Conservation (phyloP, 2,888 invertebrate species). For the Mythimna vitellina region DNA sequence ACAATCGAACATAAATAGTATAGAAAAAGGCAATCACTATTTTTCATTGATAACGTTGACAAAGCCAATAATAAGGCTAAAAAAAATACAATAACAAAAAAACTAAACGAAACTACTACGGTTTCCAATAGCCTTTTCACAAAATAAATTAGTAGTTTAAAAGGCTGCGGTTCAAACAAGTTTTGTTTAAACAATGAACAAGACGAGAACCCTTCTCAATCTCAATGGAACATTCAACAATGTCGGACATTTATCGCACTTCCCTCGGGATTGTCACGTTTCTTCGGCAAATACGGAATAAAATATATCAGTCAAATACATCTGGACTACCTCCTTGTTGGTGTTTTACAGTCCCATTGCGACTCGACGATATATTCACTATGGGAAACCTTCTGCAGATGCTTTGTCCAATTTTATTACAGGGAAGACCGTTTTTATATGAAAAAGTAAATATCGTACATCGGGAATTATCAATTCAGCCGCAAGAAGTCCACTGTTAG, state of each 20-base stretch:
- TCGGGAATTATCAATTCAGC: no score
- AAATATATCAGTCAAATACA: constrained; percentile 28
- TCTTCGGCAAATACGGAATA: constrained; percentile 36
- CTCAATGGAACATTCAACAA: constrained; percentile 35
- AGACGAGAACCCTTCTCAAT: constrained; percentile 29
- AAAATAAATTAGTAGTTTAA: constrained; percentile 5
- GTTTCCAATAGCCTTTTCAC: background rate
- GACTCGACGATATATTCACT: background rate
- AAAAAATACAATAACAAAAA: background rate
- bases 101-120: background rate
- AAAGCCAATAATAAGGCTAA: background rate
- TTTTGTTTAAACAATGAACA: constrained; percentile 22
- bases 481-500: no score
- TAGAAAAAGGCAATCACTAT: background rate
- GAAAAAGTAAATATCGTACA: no score
- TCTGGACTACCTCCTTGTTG: constrained; percentile 1
- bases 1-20: no score
- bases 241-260: constrained; percentile 38
- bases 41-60: background rate
- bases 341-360: constrained; percentile 10
- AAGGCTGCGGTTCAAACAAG: constrained; percentile 10
- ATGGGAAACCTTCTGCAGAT: background rate
- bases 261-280: constrained; percentile 27
- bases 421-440: no score
- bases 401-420: constrained; percentile 6